Evolutionary conservation across 2,797 vertebrate genomes (phyloP).

Genomic region (Diceros bicornis): DNA sequence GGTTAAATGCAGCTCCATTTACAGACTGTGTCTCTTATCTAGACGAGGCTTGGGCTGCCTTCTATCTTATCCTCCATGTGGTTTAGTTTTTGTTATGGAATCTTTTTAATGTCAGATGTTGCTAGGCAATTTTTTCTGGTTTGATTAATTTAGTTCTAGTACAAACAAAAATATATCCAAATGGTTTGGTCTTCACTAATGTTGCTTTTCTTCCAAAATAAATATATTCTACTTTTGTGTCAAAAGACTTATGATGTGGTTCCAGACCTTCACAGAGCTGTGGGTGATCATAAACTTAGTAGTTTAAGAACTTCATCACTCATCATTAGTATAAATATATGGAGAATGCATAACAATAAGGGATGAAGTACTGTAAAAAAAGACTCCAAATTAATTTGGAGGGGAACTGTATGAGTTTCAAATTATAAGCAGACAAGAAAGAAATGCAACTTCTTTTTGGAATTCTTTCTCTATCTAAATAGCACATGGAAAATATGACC

Average conservation of each 20-base stretch:
- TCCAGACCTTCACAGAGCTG: conserved; percentile 22
- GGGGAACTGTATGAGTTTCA: conserved; percentile 1
- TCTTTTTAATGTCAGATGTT: conserved; percentile 59
- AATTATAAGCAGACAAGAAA: conserved; percentile 37
- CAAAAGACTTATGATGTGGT: not conserved
- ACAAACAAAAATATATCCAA: conserved; percentile 79
- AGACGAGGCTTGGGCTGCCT: not conserved
- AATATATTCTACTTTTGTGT: conserved; percentile 69
- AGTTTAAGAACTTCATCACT: conserved; percentile 52
- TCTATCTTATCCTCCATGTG: conserved; percentile 63
- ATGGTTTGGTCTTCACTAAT: conserved; percentile 53
- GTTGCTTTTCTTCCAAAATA: conserved; percentile 69
- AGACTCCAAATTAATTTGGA: conserved; percentile 11
- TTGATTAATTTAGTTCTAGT: conserved; percentile 73
- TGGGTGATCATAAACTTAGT: not conserved
- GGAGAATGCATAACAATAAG: not conserved
- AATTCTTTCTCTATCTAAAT: conserved; percentile 58
- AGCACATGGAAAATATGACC: conserved; percentile 13
- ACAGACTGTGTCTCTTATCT: conserved; percentile 51
- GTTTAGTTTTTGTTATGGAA: conserved; percentile 75
- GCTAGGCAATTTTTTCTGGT: conserved; percentile 66
- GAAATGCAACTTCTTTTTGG: not conserved
- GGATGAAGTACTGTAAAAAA: conserved; percentile 1
- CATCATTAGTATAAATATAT: not conserved
- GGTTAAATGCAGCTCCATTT: not conserved